These are phyloP conservation scores for Hoplodrina ambigua DNA, from an alignment of 2,888 invertebrate species.

Conservation along the genomic window DNA sequence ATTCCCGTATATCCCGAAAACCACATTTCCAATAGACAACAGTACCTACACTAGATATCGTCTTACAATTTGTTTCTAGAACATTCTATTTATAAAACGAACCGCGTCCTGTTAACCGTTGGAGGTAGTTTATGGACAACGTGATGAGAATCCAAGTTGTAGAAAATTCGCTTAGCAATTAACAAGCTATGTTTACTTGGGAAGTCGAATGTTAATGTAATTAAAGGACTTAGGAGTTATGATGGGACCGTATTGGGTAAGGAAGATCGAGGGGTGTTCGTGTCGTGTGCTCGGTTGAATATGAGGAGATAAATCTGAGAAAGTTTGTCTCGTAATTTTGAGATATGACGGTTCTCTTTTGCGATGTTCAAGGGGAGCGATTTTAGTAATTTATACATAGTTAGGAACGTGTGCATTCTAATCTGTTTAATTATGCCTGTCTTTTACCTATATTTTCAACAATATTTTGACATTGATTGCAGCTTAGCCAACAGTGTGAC, in stretches of 20 bases:
- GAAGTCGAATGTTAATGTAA: slow-evolving; percentile 86
- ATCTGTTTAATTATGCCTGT: too few relatives aligned
- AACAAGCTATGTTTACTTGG: slow-evolving; percentile 74
- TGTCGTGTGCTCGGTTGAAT: neutral
- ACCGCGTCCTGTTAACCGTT: slow-evolving; percentile 81
- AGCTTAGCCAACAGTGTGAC: too few relatives aligned
- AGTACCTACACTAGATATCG: slow-evolving; percentile 35
- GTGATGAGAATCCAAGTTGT: slow-evolving; percentile 81
- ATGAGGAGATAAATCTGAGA: neutral
- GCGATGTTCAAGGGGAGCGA: too few relatives aligned
- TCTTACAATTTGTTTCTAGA: slow-evolving; percentile 61
- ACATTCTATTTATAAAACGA: slow-evolving; percentile 76
- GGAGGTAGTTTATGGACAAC: slow-evolving; percentile 84
- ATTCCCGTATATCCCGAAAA: slow-evolving; percentile 7
- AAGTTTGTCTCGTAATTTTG: neutral
- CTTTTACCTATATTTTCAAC: too few relatives aligned
- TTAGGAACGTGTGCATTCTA: too few relatives aligned
- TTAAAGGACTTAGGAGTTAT: slow-evolving; percentile 72
- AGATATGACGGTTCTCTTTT: neutral
- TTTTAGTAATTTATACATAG: too few relatives aligned
- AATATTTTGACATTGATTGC: too few relatives aligned
- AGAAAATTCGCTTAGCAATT: slow-evolving; percentile 77
- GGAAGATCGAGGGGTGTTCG: neutral
- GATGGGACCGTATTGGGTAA: slow-evolving; percentile 42
- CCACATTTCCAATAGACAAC: slow-evolving; percentile 17